phyloP scores from a whole-genome alignment of 2,113 vertebrate genomes.

The Cyanistes caeruleus region DNA sequence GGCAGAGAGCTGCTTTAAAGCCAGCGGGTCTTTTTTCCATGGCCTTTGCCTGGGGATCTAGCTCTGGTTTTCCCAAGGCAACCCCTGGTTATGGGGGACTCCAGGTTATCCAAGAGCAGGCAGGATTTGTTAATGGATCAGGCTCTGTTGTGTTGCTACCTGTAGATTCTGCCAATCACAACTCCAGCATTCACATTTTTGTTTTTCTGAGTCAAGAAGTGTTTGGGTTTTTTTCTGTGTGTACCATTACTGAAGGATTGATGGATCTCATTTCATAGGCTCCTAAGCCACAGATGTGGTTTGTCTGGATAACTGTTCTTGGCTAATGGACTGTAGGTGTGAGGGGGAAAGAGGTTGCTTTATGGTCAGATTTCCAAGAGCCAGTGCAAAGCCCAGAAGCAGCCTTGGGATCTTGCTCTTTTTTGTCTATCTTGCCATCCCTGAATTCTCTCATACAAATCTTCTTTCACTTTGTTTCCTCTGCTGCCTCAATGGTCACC shows the following conservation, averaged over 20 bases:
- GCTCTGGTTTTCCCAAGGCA: background rate
- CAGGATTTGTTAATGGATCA: background rate
- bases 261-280: background rate
- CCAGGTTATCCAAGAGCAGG: background rate
- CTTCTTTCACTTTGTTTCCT: background rate
- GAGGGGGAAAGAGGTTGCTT: background rate
- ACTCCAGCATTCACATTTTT: background rate
- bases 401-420: background rate
- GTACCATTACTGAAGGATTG: background rate
- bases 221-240: background rate
- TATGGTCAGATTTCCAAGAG: background rate
- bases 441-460: background rate
- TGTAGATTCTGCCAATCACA: background rate
- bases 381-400: background rate
- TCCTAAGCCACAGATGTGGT: background rate
- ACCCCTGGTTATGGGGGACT: background rate
- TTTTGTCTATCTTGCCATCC: background rate
- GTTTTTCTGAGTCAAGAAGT: background rate
- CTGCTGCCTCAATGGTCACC: background rate
- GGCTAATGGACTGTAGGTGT: background rate
- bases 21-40: background rate
- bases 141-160: background rate
- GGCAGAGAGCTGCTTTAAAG: background rate
- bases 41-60: background rate
- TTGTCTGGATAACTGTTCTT: background rate